phyloP scores from a whole-genome alignment of 2,888 invertebrate genomes.

The Thymelicus lineola region DNA sequence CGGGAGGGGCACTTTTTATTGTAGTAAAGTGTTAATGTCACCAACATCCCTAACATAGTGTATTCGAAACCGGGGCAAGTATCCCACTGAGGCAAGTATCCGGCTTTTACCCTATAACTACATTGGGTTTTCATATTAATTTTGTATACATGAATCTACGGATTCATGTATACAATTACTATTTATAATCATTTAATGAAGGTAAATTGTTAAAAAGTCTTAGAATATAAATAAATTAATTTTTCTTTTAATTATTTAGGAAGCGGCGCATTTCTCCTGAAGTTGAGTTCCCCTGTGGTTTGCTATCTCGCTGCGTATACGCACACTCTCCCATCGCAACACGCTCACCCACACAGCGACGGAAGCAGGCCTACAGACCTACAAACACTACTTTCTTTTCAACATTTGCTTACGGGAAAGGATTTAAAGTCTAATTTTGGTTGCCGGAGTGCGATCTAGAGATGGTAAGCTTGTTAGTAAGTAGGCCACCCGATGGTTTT shows the following conservation, averaged over 20 bases:
- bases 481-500: slow-evolving; percentile 75
- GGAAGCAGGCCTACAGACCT: slow-evolving; percentile 80
- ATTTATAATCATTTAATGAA: no score
- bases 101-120: no score
- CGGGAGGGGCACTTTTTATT: no score
- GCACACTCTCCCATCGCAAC: slow-evolving; percentile 60
- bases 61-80: no score
- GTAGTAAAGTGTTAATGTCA: no score
- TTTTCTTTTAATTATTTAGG: background rate
- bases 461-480: slow-evolving; percentile 65
- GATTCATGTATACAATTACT: no score
- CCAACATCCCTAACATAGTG: no score
- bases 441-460: slow-evolving; percentile 41
- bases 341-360: slow-evolving; percentile 61
- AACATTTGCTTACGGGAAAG: slow-evolving; percentile 36
- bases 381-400: slow-evolving; percentile 72
- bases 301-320: slow-evolving; percentile 81
- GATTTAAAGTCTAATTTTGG: slow-evolving; percentile 54
- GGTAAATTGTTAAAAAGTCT: no score
- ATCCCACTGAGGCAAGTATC: no score
- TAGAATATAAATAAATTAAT: no score
- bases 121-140: no score
- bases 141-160: no score
- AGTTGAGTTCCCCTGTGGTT: slow-evolving; percentile 64
- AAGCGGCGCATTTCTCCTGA: slow-evolving; percentile 76